These are phyloP conservation scores for Drosophila niveifrons DNA, from an alignment of 2,888 invertebrate species.

Conservation along the genomic window DNA sequence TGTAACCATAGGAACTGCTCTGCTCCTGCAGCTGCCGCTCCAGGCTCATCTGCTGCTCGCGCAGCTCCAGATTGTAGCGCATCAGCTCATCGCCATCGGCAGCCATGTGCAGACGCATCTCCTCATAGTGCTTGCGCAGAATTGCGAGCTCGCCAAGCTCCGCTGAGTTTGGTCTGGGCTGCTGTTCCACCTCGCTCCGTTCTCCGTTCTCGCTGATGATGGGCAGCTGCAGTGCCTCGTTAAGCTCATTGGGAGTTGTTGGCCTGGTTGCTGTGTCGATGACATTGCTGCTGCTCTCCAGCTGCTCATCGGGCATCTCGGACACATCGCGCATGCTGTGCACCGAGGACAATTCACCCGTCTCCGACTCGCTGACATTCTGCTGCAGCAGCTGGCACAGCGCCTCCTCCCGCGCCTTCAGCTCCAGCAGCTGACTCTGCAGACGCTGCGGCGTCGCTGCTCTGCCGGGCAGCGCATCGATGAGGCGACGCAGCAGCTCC, in stretches of 20 bases:
- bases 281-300: background rate
- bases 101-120: conserved; percentile 77
- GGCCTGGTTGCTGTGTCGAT: conserved; percentile 82
- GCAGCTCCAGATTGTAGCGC: conserved; percentile 71
- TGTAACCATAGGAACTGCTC: conserved; percentile 74
- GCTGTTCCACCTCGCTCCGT: conserved; percentile 49
- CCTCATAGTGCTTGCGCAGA: conserved; percentile 79
- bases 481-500: conserved; percentile 79
- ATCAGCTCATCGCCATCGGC: conserved; percentile 76
- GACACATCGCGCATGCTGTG: conserved; percentile 78
- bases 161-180: conserved; percentile 43
- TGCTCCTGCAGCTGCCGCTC: conserved; percentile 73
- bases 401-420: conserved; percentile 81
- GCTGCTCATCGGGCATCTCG: conserved; percentile 63
- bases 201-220: conserved; percentile 58
- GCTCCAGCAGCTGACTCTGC: conserved; percentile 88
- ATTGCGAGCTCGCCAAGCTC: conserved; percentile 70
- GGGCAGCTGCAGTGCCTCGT: conserved; percentile 69
- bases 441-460: conserved; percentile 91
- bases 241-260: conserved; percentile 77
- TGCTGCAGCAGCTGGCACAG: conserved; percentile 72
- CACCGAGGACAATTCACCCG: conserved; percentile 78
- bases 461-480: conserved; percentile 89
- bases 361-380: conserved; percentile 58
- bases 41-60: conserved; percentile 66